Base-by-base conservation (phyloP, 1,140 invertebrate species). In the Diorhabda sublineata region DNA sequence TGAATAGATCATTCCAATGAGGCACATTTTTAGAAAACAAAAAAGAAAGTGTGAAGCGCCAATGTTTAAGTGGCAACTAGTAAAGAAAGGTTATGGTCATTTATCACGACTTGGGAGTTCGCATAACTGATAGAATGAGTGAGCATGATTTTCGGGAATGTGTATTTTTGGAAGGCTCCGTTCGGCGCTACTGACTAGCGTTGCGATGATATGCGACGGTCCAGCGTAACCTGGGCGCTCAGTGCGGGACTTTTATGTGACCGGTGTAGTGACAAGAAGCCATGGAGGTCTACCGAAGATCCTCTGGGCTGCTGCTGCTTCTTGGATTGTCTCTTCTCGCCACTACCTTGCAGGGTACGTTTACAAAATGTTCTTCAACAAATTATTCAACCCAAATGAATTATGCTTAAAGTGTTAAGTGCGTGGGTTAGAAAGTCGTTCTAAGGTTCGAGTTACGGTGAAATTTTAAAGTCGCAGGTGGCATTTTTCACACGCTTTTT, bases 321-420 rank as follows among this genome's bases (percentile, higher is more conserved):
- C 75, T 81, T 73, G 79, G 79, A 77, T 72, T 80, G 73, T 71
- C 75, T 69, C 73, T 79, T 70, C 74, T 81, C 78, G 74, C 78
- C 75, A 73, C 74, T 74, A 74, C 77, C 77, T 80, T 80, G 78
- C 78, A 80, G 75, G 78, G 79, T 81, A 78, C 72, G 77, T 79
- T 70, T 68, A 45, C 47, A 69, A 64, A 67, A 65, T 69, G 42
- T 52, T 52, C 47, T 8, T n/a, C n/a, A 52, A 52, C 6, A 52
- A 52, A 52, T 8, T 8, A 52, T 52, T 52, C 47, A 52, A 6
- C 2, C 6, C 6, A 52, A 52, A 52, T 8, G 47, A 52, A 52
- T 52, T 52, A 68, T 57, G n/a, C 26, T 11, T 63, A 45, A 56
- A 52, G 58, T 67, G 58, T 64, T 57, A 56, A 64, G 68, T 69